Conservation (phyloP, 2,113 vertebrate species). For the Oceanites oceanicus region DNA sequence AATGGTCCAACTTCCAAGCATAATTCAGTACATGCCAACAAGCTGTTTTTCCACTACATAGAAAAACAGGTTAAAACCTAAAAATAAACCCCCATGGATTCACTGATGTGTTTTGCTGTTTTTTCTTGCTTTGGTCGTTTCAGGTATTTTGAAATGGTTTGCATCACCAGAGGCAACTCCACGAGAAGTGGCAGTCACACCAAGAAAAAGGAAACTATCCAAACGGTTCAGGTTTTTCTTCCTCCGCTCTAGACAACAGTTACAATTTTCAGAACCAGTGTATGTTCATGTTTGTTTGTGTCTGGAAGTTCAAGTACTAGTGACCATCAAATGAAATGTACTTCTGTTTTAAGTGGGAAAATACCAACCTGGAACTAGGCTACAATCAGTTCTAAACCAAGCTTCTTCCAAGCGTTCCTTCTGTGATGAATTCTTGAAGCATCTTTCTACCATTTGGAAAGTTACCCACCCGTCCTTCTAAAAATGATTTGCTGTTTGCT, state of each 20-base stretch:
- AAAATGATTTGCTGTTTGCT: not conserved
- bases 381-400: not conserved
- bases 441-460: not conserved
- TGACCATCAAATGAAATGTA: not conserved
- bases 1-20: conserved; percentile 48
- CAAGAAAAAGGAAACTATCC: not conserved
- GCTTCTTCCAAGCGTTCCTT: not conserved
- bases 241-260: not conserved
- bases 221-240: not conserved
- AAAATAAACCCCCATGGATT: not conserved
- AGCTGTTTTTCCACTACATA: not conserved
- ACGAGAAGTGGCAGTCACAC: not conserved
- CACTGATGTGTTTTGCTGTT: not conserved
- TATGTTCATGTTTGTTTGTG: not conserved
- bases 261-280: not conserved
- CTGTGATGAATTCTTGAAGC: not conserved
- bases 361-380: not conserved
- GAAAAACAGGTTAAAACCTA: conserved; percentile 40
- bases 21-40: conserved; percentile 28
- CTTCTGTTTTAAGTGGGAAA: not conserved
- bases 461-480: not conserved
- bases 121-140: conserved; percentile 34
- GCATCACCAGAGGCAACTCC: not conserved
- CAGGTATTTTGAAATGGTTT: not conserved
- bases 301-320: not conserved